These are phyloP conservation scores for Acanthosepion lycidas DNA, from an alignment of 2,888 invertebrate species.

Conservation along the genomic window DNA sequence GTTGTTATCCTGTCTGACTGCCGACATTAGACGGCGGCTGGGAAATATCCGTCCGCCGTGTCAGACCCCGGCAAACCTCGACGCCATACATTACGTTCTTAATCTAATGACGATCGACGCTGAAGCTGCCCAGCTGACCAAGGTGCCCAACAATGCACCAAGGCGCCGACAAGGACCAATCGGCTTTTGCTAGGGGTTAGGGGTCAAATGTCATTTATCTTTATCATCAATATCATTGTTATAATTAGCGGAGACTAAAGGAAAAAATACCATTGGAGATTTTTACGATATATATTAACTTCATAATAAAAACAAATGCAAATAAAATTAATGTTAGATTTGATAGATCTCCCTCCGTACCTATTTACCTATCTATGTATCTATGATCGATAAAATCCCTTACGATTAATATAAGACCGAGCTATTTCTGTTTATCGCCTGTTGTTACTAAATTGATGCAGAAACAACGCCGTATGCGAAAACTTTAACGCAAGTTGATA, in stretches of 20 bases:
- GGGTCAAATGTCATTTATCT: background rate
- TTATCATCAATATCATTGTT: background rate
- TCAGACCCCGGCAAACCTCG: background rate
- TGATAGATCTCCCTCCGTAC: too few relatives aligned
- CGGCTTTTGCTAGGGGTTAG: background rate
- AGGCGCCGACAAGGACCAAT: background rate
- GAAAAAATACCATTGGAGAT: background rate
- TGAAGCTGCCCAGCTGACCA: background rate
- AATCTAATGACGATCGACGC: slow-evolving; percentile 33
- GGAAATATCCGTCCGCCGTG: background rate
- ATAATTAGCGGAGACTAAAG: background rate
- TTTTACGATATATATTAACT: too few relatives aligned
- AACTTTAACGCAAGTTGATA: too few relatives aligned
- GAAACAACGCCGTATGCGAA: too few relatives aligned
- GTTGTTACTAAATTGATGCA: too few relatives aligned
- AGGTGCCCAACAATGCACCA: background rate
- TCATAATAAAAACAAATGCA: too few relatives aligned
- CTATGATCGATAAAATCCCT: background rate
- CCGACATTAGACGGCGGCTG: background rate
- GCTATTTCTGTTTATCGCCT: too few relatives aligned
- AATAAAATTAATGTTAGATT: too few relatives aligned
- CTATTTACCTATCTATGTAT: background rate
- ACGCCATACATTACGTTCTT: background rate
- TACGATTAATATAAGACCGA: too few relatives aligned
- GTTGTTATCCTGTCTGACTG: background rate